Base-by-base conservation (phyloP, 2,888 invertebrate species). In the Hirtodrosophila trivittata region DNA sequence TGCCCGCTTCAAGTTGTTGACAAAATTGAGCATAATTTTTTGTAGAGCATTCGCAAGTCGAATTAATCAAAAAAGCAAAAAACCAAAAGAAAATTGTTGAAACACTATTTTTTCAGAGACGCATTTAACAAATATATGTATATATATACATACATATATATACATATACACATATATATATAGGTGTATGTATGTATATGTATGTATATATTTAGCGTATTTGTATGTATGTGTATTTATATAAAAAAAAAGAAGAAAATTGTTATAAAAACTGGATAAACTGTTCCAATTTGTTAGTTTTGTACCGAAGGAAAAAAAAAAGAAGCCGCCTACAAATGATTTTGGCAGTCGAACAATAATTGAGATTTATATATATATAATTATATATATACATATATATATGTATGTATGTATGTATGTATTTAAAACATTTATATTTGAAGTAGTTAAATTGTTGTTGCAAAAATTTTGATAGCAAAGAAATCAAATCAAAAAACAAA, bases 61-160 rank as follows among this genome's bases (percentile, higher is more conserved):
- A 56, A 25, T 51, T 66, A 38, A 55, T 14, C 21, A 12, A 14
- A 35, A 41, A n/a, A 16, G n/a, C 32, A 50, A 32, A 14, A 32
- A 54, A 43, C 18, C 12, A 21, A 25, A 30, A 50, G 63, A 45
- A 65, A 62, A 66, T 75, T 75, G 72, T 75, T 75, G 75, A 64
- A 33, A 82, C 67, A 71, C 65, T 77, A 82, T 80, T 83, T 80
- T 78, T 82, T 85, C 86, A 86, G 86, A 83, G 63, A 86, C 80
- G 78, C 78, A 80, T 80, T 80, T 80, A 80, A 78, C 50, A 75
- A 67, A 63, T 82, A 46, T 66, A 72, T 51, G 57, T 71, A 52
- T 35, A 57, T 59, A 64, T 58, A 55, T 45, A 47, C 30, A 42
- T 10, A 47, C 46, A 47, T 56, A 41, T 60, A 55, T 46, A 49